These are phyloP conservation scores for Hemiprocne comata DNA, from an alignment of 2,113 vertebrate genomes.

Conservation along the genomic window DNA sequence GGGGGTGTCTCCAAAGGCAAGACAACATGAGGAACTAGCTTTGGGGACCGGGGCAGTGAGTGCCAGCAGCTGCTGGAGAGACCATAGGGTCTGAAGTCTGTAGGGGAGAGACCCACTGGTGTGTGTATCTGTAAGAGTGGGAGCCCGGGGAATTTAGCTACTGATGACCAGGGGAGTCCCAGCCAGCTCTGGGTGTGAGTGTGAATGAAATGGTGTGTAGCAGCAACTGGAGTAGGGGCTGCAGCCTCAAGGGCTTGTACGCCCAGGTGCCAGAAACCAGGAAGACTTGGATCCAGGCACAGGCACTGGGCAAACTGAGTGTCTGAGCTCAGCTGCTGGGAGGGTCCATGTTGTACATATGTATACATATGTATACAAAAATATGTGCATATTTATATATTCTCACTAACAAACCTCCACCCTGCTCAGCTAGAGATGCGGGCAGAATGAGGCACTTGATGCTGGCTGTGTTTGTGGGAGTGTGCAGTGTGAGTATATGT, in stretches of 20 bases:
- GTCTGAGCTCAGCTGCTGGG: not conserved
- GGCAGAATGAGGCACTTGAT: not conserved
- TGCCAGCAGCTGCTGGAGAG: not conserved
- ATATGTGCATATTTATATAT: too few species aligned
- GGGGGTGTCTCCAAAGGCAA: accelerated
- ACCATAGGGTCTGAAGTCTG: not conserved
- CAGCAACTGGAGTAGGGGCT: not conserved
- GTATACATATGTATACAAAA: too few species aligned
- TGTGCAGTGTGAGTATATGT: too few species aligned
- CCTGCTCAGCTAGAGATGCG: not conserved
- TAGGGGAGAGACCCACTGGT: not conserved
- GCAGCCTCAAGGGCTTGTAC: too few species aligned
- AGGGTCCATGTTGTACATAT: not conserved
- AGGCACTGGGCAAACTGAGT: not conserved
- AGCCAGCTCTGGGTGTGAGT: not conserved
- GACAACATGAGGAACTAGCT: not conserved
- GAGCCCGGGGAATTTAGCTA: not conserved
- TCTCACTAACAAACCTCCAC: not conserved
- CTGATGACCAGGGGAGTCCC: not conserved
- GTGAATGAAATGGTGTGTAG: not conserved
- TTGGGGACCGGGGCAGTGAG: not conserved
- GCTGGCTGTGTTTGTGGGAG: not conserved
- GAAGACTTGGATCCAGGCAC: not conserved
- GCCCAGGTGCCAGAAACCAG: not conserved
- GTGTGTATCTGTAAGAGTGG: not conserved